These are phyloP conservation scores for Drosophila ercepeae DNA, from an alignment of 1,140 invertebrate genomes.

Conservation along the genomic window DNA sequence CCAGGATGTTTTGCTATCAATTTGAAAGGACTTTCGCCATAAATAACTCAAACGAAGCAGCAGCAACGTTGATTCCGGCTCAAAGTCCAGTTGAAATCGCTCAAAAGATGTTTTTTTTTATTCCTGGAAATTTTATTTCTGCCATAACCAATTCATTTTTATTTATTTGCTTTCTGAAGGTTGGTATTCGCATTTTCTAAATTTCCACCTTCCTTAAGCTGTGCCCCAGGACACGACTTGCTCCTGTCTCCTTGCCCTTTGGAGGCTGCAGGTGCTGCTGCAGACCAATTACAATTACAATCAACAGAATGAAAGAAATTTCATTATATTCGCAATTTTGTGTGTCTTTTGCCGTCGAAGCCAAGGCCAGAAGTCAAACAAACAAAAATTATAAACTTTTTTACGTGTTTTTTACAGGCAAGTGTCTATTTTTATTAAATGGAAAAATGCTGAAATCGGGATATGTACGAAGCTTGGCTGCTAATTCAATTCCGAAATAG, in stretches of 20 bases:
- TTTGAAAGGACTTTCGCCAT: conserved; percentile 43
- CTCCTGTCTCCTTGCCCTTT: neutral
- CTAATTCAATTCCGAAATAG: conserved; percentile 69
- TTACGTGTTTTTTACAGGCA: conserved; percentile 16
- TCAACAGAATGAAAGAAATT: conserved; percentile 66
- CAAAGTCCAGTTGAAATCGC: conserved; percentile 25
- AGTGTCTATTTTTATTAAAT: conserved; percentile 4
- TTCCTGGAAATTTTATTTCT: conserved; percentile 32
- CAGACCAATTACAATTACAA: conserved; percentile 61
- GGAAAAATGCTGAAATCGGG: conserved; percentile 15
- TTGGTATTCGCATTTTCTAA: conserved; percentile 4
- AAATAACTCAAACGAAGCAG: conserved; percentile 42
- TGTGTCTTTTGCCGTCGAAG: conserved; percentile 8
- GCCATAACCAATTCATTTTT: neutral
- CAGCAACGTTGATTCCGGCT: conserved; percentile 12
- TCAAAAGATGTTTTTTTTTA: conserved; percentile 18
- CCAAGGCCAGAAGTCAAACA: conserved; percentile 49
- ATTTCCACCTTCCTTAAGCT: conserved; percentile 24
- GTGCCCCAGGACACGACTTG: conserved; percentile 1
- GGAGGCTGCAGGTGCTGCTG: conserved; percentile 34
- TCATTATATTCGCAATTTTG: conserved; percentile 76
- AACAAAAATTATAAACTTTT: conserved; percentile 73
- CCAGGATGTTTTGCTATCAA: conserved; percentile 30
- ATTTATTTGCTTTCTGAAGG: conserved; percentile 20
- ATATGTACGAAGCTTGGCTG: conserved; percentile 28